Evolutionary conservation across 2,888 invertebrate genomes (phyloP), one percentile per base, ranked within the genome.

Genomic region (Sphaeridia pumilis): DNA sequence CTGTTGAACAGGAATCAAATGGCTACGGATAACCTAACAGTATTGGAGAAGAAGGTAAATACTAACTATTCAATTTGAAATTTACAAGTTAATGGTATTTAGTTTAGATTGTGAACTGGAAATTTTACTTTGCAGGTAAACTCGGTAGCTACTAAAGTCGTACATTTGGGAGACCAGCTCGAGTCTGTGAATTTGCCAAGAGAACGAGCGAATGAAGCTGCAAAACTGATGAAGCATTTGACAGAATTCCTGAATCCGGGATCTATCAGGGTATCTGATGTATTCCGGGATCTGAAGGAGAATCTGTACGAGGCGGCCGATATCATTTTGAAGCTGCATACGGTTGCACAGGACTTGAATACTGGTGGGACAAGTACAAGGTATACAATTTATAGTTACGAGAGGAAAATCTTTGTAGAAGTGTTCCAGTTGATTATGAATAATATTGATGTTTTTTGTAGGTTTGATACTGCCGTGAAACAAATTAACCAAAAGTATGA

Each of bases 121-220:
- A 12, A 46, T 24, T 3, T 46, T 43, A 20, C 24, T 46, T 49
- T 27, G 20, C 24, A 64, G 64, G 64, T 98, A 68, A 95, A 94
- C 66, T 85, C 86, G 53, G 97, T 98, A 42, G 95, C 97, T 0
- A 93, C 93, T 0, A 90, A 95, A 73, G 97, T 98, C 0, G 81
- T 97, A 44, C 95, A 97, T 72, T 78, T 98, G n/a, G 98, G 97
- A 0, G 97, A 97, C 72, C 97, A 98, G 69, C 74, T 98, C 42
- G 97, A 98, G 67, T 93, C 89, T 60, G 92, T 97, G 0, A 87
- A 95, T 69, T 90, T 87, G 0, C 97, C 97, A 0, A 74, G 98
- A 52, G 85, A 93, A 17, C 76, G 97, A 54, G 92, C 94, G 0
- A 89, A 89, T 0, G 97, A 98, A 67, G 97, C 97, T 0, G 84